Conservation (phyloP, 1,140 invertebrate genomes). For the Anadara kagoshimensis region DNA sequence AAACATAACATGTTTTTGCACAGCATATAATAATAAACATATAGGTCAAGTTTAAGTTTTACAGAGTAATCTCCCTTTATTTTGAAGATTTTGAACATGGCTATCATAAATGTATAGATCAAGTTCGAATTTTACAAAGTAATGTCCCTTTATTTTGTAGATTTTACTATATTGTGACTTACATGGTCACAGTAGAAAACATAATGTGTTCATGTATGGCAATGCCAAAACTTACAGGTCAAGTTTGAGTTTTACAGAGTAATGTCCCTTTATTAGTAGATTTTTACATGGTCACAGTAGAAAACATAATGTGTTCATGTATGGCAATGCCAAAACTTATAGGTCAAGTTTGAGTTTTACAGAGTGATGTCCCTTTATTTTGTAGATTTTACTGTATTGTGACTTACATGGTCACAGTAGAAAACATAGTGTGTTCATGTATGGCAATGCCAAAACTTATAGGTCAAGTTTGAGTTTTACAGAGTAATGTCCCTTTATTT, state of each 20-base stretch:
- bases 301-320: conserved; percentile 74
- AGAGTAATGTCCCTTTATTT: conserved; percentile 4
- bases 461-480: too few relatives aligned
- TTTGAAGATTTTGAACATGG: conserved; percentile 73
- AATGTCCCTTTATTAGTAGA: conserved; percentile 4
- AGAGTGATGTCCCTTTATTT: conserved; percentile 4
- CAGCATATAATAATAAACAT: conserved; percentile 70
- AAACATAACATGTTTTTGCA: conserved; percentile 74
- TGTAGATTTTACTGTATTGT: conserved; percentile 74
- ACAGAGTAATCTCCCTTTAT: conserved; percentile 3
- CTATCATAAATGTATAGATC: conserved; percentile 48
- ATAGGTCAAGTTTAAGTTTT: too few relatives aligned
- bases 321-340: conserved; percentile 58
- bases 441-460: too few relatives aligned
- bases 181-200: conserved; percentile 72
- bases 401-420: conserved; percentile 73
- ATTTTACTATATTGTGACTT: conserved; percentile 71
- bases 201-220: conserved; percentile 74
- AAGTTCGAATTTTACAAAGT: too few relatives aligned
- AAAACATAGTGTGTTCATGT: conserved; percentile 74
- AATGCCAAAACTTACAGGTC: too few relatives aligned
- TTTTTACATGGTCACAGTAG: conserved; percentile 72
- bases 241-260: too few relatives aligned
- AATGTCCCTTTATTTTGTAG: conserved; percentile 63
- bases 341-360: too few relatives aligned